Conservation (phyloP, 2,888 invertebrate species). For the Cynaeus angustus region DNA sequence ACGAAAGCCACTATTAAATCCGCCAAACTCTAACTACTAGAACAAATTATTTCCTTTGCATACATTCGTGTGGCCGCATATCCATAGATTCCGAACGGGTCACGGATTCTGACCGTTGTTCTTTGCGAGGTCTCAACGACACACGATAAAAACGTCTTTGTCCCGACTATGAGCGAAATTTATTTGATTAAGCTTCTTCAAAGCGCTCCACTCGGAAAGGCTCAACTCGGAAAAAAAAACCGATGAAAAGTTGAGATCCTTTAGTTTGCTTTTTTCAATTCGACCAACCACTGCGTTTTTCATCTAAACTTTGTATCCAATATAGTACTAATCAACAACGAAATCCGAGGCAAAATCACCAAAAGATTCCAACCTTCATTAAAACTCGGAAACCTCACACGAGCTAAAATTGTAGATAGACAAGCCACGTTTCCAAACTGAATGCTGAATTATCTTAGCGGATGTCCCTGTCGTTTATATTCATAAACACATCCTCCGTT, state of each 20-base stretch:
- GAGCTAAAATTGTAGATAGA: constrained; percentile 7
- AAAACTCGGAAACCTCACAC: constrained; percentile 14
- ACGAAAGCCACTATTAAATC: constrained; percentile 33
- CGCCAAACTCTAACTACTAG: constrained; percentile 17
- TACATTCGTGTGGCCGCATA: constrained; percentile 18
- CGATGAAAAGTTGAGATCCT: constrained; percentile 27
- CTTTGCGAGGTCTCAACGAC: not conserved
- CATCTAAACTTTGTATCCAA: not conserved
- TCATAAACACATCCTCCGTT: constrained; percentile 53
- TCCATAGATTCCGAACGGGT: constrained; percentile 33
- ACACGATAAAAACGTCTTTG: constrained; percentile 38
- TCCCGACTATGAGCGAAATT: constrained; percentile 26
- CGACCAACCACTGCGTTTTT: constrained; percentile 7
- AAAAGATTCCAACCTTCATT: constrained; percentile 17
- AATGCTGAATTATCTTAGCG: constrained; percentile 45
- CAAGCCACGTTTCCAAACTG: constrained; percentile 22
- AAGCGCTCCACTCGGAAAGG: constrained; percentile 11
- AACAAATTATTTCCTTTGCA: constrained; percentile 39
- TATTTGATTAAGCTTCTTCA: constrained; percentile 41
- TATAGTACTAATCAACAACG: constrained; percentile 17
- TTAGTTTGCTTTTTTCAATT: constrained; percentile 23
- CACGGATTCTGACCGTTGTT: constrained; percentile 38
- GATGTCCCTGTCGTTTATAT: constrained; percentile 53
- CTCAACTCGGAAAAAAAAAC: constrained; percentile 9
- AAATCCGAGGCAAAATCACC: constrained; percentile 10